Base-by-base conservation (phyloP, 1,140 invertebrate species). In the Gyrodactylus salaris region DNA sequence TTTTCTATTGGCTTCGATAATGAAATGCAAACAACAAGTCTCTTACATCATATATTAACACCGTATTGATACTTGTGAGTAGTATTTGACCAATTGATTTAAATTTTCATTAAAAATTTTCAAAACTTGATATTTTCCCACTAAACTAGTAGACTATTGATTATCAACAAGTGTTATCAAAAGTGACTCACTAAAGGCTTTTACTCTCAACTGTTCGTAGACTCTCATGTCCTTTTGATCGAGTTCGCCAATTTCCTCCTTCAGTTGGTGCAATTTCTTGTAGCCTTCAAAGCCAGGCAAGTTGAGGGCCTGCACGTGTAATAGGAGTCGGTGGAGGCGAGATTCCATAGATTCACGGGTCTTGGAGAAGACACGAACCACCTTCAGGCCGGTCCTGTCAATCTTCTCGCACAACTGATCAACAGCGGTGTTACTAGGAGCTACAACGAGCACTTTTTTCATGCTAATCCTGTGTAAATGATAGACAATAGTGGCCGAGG, bases 391-490 rank as follows among this genome's bases (percentile, higher is more conserved):
- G 22, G 93, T 98, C 76, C 87, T 85, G 79, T 99, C 93, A 70
- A 99, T 96, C 80, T 98, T 99, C 80, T 98, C 93, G 0, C 94
- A 96, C 0, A 99, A 82, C 78, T 99, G 95, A 81, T 99, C 95
- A 0, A 99, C 95, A 68, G 95, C 95, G 16, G 94, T 99, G 78
- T 99, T 99, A 22, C 90, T 94, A 0, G 95, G 95, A 0, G 94
- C 94, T 81, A 94, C 99, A 0, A 99, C 95, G 0, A 99, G 81
- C 0, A 98, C 91, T 0, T 92, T 90, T 0, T 91, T 90, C 70
- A 82, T 81, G 76, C 87, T 89, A 78, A 94, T 89, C 79, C 93
- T 89, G 0, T 92, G 91, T 27, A 99, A 82, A 80, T 99, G 95
- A 79, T 96, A 98, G 0, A 99, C 94, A 77, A 99, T 92, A 0